Percentiles rank a stretch among this genome's conserved stretches.
These are phyloP conservation scores for Cyclopterus lumpus DNA, from an alignment of 2,797 vertebrate genomes.

Conservation along the genomic window DNA sequence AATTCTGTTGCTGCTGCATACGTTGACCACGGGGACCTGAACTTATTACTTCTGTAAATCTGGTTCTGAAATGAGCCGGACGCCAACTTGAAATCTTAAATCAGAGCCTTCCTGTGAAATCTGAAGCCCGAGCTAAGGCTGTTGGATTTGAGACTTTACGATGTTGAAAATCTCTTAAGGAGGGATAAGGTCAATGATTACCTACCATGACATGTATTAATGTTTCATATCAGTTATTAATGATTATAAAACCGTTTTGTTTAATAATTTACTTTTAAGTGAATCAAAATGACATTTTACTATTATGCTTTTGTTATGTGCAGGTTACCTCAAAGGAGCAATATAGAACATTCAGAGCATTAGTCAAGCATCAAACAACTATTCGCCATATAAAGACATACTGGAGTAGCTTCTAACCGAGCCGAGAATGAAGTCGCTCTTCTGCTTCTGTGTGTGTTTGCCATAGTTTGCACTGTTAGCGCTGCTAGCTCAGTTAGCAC, in stretches of 20 bases:
- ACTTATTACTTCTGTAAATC: background rate
- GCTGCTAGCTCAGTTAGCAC: too few relatives aligned
- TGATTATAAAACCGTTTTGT: constrained; percentile 52
- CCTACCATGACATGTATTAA: constrained; percentile 23
- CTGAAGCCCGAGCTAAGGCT: background rate
- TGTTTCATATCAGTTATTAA: constrained; percentile 58
- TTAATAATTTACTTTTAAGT: constrained; percentile 63
- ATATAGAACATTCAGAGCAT: background rate
- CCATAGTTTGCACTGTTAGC: too few relatives aligned
- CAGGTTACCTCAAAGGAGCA: background rate
- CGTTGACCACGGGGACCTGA: background rate
- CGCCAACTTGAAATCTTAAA: background rate
- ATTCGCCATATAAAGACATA: background rate
- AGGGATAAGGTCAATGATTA: constrained; percentile 49
- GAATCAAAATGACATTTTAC: constrained; percentile 7
- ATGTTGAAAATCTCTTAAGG: background rate
- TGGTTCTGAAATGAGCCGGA: background rate
- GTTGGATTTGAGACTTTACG: constrained; percentile 9
- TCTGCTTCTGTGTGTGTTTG: too few relatives aligned
- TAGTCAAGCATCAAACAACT: background rate
- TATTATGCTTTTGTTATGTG: constrained; percentile 1
- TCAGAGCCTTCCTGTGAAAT: background rate
- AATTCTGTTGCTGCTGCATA: constrained; percentile 4
- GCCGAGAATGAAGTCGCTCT: background rate
- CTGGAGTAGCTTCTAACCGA: background rate